Evolutionary conservation across 2,888 invertebrate species (phyloP).

Genomic region (Drosophila kambysellisi): DNA sequence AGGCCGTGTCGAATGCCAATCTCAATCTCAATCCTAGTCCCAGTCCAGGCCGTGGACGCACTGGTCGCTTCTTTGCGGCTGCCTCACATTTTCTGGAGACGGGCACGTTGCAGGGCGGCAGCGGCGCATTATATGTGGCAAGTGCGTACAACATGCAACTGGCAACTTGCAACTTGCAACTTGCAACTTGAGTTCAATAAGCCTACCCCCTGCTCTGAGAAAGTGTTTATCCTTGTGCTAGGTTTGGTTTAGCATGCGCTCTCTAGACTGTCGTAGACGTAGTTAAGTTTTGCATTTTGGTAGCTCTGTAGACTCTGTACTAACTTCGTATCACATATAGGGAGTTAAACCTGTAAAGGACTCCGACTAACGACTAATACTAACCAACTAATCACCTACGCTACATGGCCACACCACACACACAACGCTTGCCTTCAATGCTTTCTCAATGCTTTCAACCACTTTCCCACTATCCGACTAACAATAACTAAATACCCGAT

Average conservation of each 20-base stretch:
- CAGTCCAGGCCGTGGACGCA: conserved; percentile 60
- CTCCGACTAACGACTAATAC: conserved; percentile 16
- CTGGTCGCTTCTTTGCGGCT: conserved; percentile 75
- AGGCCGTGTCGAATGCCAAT: conserved; percentile 21
- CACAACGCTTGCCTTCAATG: conserved; percentile 63
- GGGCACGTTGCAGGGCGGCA: conserved; percentile 51
- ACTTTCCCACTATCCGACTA: background rate
- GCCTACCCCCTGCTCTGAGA: conserved; percentile 6
- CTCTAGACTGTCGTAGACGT: conserved; percentile 11
- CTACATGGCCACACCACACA: conserved; percentile 60
- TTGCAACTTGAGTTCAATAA: conserved; percentile 7
- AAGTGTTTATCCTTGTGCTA: conserved; percentile 30
- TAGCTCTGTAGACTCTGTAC: conserved; percentile 23
- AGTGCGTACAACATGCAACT: conserved; percentile 62
- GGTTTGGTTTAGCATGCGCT: conserved; percentile 56
- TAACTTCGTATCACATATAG: conserved; percentile 15
- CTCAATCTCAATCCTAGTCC: conserved; percentile 5
- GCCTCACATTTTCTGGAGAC: conserved; percentile 69
- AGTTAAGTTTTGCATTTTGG: conserved; percentile 37
- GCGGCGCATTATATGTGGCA: conserved; percentile 55
- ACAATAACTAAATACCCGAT: conserved; percentile 15
- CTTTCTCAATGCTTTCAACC: conserved; percentile 28
- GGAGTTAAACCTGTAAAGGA: conserved; percentile 14
- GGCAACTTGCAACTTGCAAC: conserved; percentile 9
- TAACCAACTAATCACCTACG: conserved; percentile 16